Conservation (phyloP, 2,888 invertebrate genomes). For the Ophion obscuratus region DNA sequence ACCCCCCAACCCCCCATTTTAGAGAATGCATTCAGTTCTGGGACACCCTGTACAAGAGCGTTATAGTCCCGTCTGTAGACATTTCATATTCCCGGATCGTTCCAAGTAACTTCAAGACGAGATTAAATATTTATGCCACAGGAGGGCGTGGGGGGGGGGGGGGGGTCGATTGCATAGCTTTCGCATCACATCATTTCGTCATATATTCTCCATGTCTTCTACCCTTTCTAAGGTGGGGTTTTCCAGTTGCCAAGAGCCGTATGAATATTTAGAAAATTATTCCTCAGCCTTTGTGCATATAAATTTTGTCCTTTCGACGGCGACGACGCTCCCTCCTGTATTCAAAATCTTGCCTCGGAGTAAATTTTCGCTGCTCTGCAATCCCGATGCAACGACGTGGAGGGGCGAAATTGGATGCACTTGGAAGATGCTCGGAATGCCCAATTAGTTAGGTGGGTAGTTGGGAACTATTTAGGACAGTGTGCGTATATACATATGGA, state of each 20-base stretch:
- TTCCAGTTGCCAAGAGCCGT: constrained; percentile 25
- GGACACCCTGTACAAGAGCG: not conserved
- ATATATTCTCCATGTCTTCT: constrained; percentile 25
- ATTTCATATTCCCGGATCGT: constrained; percentile 58
- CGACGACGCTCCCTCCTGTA: too few species aligned
- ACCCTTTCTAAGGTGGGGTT: constrained; percentile 14
- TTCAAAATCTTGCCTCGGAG: not conserved
- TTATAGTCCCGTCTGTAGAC: constrained; percentile 18
- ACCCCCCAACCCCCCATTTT: too few species aligned
- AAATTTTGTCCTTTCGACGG: constrained; percentile 23
- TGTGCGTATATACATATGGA: constrained; percentile 5
- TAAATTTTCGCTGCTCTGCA: constrained; percentile 10
- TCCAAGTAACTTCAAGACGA: constrained; percentile 59
- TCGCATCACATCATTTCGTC: constrained; percentile 36
- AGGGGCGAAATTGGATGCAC: constrained; percentile 25
- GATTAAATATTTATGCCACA: constrained; percentile 69
- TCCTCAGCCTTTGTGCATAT: constrained; percentile 40
- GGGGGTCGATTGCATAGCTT: constrained; percentile 24
- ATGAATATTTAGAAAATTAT: constrained; percentile 69
- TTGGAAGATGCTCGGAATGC: constrained; percentile 31
- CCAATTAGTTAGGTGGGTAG: constrained; percentile 45
- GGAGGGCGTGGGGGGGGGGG: not conserved
- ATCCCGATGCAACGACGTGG: not conserved
- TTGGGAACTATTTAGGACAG: constrained; percentile 17
- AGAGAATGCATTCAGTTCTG: too few species aligned